These are phyloP conservation scores for Celastrina argiolus DNA, from an alignment of 2,888 invertebrate genomes.

Conservation along the genomic window DNA sequence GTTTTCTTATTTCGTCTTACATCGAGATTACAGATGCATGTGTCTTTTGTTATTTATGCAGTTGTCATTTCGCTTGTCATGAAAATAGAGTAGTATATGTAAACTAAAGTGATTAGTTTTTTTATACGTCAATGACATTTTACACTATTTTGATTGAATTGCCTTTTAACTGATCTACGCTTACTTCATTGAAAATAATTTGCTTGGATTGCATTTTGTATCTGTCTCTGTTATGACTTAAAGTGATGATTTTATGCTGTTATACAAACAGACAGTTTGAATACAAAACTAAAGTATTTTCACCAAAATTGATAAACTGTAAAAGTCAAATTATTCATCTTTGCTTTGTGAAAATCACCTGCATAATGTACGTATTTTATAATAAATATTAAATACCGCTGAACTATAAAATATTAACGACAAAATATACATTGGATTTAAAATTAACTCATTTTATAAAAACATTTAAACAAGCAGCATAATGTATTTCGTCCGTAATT, in stretches of 20 bases:
- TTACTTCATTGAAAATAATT: no score
- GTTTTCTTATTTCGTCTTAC: constrained; percentile 9
- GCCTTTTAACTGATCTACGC: no score
- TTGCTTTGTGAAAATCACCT: no score
- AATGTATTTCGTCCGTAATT: neutral
- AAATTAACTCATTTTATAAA: neutral
- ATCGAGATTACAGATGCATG: constrained; percentile 15
- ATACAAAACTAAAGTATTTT: no score
- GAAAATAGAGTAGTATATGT: neutral
- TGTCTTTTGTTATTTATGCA: constrained; percentile 18
- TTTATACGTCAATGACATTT: neutral
- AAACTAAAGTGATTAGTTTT: neutral
- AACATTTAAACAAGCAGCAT: constrained; percentile 1
- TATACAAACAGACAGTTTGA: no score
- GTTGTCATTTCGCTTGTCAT: constrained; percentile 8
- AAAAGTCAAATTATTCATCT: no score
- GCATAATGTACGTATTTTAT: no score
- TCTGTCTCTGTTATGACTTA: no score
- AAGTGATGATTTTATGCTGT: no score
- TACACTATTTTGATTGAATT: neutral
- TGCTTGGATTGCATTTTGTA: no score
- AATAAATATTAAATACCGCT: neutral
- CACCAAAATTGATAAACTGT: no score
- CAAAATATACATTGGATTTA: neutral
- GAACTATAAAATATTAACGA: neutral